Percentiles rank a stretch among this genome's conserved stretches.
Evolutionary conservation across 37 sponge, comb jelly and placozoan genomes (phyloP).

Genomic region (Spongilla lacustris): DNA sequence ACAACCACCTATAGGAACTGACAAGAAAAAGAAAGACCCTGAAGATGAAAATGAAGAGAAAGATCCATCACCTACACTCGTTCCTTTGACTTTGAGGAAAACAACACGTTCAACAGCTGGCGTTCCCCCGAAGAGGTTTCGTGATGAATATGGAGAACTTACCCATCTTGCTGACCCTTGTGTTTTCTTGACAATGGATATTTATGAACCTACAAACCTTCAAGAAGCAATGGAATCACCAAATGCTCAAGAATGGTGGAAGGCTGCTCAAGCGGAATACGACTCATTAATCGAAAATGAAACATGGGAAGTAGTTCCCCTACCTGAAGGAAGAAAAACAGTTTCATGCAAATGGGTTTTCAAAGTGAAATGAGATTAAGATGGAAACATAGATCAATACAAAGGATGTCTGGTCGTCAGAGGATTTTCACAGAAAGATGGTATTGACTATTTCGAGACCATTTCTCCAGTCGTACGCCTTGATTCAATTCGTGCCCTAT

Average conservation of each 20-base stretch:
- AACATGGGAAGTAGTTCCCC: conserved; percentile 41
- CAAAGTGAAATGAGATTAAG: conserved; percentile 28
- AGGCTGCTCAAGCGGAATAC: conserved; percentile 53
- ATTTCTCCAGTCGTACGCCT: conserved; percentile 55
- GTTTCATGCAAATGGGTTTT: conserved; percentile 59
- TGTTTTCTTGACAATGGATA: background rate
- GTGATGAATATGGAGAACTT: background rate
- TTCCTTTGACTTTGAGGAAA: background rate
- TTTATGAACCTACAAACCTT: conserved; percentile 12
- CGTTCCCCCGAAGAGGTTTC: background rate
- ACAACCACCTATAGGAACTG: background rate
- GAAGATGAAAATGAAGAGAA: background rate
- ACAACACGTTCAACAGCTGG: background rate
- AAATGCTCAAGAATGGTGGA: conserved; percentile 49
- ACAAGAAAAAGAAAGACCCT: background rate
- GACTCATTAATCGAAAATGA: conserved; percentile 55
- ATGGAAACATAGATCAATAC: conserved; percentile 38
- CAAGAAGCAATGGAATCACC: conserved; percentile 44
- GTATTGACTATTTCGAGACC: conserved; percentile 56
- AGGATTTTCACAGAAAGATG: conserved; percentile 46
- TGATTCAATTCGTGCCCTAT: conserved; percentile 38
- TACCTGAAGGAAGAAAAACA: conserved; percentile 30
- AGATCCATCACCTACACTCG: background rate
- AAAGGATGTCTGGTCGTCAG: conserved; percentile 50
- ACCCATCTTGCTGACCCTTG: conserved; percentile 1